Evolutionary conservation across 2,888 invertebrate genomes (phyloP).

Genomic region (Osedax fenrisi): DNA sequence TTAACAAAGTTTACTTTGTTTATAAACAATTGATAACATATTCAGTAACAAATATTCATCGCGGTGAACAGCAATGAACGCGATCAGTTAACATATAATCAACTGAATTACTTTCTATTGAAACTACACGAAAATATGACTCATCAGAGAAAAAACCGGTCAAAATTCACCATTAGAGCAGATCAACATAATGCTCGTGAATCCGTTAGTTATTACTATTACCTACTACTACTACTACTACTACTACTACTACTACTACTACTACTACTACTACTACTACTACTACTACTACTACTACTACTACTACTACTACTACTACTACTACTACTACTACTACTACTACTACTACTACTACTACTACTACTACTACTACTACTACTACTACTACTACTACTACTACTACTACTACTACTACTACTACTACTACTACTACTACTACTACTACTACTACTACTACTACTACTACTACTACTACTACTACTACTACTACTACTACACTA

Average conservation of each 20-base stretch:
- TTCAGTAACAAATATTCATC: no score
- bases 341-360: conserved; percentile 4
- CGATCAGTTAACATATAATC: no score
- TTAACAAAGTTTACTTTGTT: no score
- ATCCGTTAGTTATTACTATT: no score
- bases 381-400: conserved; percentile 10
- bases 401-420: conserved; percentile 7
- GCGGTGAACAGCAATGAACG: no score
- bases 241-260: conserved; percentile 10
- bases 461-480: conserved; percentile 4
- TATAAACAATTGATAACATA: no score
- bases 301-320: conserved; percentile 4
- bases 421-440: conserved; percentile 7
- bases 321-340: conserved; percentile 10
- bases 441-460: conserved; percentile 4
- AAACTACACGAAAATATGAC: no score
- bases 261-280: conserved; percentile 10
- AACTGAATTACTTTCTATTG: no score
- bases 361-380: conserved; percentile 10
- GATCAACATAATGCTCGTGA: no score
- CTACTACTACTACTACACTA: conserved; percentile 4
- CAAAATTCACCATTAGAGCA: no score
- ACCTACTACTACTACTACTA: no score
- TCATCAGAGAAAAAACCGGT: no score
- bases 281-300: conserved; percentile 10